Conservation (phyloP, 2,888 invertebrate genomes). For the Furcula furcula region DNA sequence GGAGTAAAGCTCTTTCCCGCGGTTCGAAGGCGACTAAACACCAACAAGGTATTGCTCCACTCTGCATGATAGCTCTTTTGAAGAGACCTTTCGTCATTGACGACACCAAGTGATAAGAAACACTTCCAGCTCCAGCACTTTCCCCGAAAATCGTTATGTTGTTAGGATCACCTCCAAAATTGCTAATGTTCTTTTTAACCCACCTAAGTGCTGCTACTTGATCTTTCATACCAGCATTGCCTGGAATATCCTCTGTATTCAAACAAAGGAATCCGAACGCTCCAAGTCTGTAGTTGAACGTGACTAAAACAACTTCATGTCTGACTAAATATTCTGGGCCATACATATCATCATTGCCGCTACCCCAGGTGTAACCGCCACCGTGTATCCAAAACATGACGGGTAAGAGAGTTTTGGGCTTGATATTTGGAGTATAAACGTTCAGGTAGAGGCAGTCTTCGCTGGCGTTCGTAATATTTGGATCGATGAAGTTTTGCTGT, state of each 20-base stretch:
- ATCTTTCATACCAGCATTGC: constrained; percentile 73
- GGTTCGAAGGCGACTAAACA: constrained; percentile 65
- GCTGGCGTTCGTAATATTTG: constrained; percentile 27
- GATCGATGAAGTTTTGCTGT: constrained; percentile 21
- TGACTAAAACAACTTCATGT: constrained; percentile 59
- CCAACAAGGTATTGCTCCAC: constrained; percentile 84
- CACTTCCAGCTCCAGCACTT: constrained; percentile 59
- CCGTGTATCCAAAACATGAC: constrained; percentile 70
- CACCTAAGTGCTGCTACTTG: constrained; percentile 66
- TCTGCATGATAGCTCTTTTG: constrained; percentile 83
- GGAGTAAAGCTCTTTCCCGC: constrained; percentile 60
- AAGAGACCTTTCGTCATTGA: constrained; percentile 69
- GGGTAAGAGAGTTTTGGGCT: constrained; percentile 36
- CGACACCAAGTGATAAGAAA: constrained; percentile 58
- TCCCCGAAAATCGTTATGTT: constrained; percentile 72
- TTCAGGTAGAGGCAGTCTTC: constrained; percentile 69
- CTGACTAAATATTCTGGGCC: constrained; percentile 63
- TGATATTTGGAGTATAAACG: constrained; percentile 55
- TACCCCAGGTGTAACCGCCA: constrained; percentile 52
- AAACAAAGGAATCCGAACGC: constrained; percentile 61
- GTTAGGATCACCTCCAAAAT: constrained; percentile 63
- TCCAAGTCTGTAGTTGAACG: constrained; percentile 65
- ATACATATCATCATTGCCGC: constrained; percentile 51
- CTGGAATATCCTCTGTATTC: constrained; percentile 62
- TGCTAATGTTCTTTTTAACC: constrained; percentile 58